Conservation (phyloP, 2,113 vertebrate species). For the Etheostoma spectabile region DNA sequence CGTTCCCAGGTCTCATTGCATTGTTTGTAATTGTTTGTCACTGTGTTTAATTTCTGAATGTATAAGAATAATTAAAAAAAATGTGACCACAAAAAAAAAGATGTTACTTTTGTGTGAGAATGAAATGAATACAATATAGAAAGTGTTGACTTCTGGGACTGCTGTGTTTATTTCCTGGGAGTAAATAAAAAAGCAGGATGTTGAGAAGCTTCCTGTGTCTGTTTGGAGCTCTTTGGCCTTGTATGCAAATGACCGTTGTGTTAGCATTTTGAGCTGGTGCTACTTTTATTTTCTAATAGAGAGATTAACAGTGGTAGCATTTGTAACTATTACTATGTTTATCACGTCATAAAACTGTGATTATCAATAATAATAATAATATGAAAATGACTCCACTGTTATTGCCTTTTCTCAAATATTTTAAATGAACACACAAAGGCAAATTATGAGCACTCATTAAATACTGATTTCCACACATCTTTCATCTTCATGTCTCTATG, state of each 20-base stretch:
- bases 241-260: conserved; percentile 56
- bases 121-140: background rate
- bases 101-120: background rate
- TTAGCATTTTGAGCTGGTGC: conserved; percentile 35
- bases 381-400: conserved; percentile 4
- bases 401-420: conserved; percentile 44
- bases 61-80: no score
- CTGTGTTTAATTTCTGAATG: no score
- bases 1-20: no score
- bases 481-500: conserved; percentile 66
- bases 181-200: conserved; percentile 24
- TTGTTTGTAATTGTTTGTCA: no score
- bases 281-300: conserved; percentile 45
- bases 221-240: conserved; percentile 35
- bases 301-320: conserved; percentile 36
- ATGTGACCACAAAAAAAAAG: no score
- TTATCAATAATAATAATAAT: conserved; percentile 65
- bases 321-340: conserved; percentile 56
- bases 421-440: conserved; percentile 60
- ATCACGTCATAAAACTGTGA: conserved; percentile 58
- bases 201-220: conserved; percentile 34
- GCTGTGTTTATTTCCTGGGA: conserved; percentile 29
- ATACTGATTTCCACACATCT: conserved; percentile 48
- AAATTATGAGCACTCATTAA: conserved; percentile 65
- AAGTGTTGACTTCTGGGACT: conserved; percentile 13